Conservation (phyloP, 2,888 invertebrate species). For the Minunthozetes semirufus region DNA sequence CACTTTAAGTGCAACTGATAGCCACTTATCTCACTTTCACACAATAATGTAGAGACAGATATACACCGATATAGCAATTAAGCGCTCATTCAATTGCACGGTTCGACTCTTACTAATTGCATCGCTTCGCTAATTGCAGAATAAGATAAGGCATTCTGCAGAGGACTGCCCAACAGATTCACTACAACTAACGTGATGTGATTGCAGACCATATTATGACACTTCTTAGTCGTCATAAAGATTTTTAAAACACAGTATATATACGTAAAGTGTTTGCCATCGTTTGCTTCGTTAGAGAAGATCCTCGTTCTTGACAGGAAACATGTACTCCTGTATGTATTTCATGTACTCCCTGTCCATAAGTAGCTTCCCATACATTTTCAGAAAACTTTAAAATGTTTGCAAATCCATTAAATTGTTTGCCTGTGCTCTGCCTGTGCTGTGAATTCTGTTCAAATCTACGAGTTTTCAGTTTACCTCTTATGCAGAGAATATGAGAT, state of each 20-base stretch:
- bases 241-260: slow-evolving; percentile 22
- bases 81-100: slow-evolving; percentile 24
- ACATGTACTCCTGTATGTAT: slow-evolving; percentile 8
- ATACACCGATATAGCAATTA: slow-evolving; percentile 25
- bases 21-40: slow-evolving; percentile 28
- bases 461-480: slow-evolving; percentile 15
- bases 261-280: background rate
- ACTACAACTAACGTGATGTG: background rate
- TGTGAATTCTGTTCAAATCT: slow-evolving; percentile 21
- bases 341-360: background rate
- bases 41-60: slow-evolving; percentile 1
- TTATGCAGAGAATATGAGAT: slow-evolving; percentile 26
- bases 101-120: slow-evolving; percentile 27
- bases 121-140: slow-evolving; percentile 24
- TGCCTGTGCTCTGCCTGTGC: slow-evolving; percentile 22
- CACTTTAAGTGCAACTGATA: slow-evolving; percentile 24
- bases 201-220: slow-evolving; percentile 13
- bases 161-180: background rate
- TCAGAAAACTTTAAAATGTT: slow-evolving; percentile 31
- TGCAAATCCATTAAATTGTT: slow-evolving; percentile 31
- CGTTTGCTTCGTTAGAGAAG: background rate
- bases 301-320: slow-evolving; percentile 3
- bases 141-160: background rate
- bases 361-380: slow-evolving; percentile 30
- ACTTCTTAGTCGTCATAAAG: slow-evolving; percentile 23